These are phyloP conservation scores for Lophochroa leadbeateri DNA, from an alignment of 2,113 vertebrate genomes.

Conservation along the genomic window DNA sequence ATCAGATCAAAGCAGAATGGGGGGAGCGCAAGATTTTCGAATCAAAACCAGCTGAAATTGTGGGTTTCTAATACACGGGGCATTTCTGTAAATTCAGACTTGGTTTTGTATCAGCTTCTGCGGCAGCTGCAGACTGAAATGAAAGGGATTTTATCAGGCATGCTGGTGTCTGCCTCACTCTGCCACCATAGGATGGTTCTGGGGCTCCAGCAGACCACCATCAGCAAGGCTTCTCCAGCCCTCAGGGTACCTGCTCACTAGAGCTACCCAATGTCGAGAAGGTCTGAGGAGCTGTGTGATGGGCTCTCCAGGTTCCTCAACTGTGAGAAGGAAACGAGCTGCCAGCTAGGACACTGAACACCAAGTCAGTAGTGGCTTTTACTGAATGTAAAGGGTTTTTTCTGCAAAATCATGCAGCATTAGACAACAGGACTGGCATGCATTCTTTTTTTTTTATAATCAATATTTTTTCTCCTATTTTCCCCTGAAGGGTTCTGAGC, in stretches of 20 bases:
- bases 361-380: not conserved
- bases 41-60: not conserved
- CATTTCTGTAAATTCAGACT: not conserved
- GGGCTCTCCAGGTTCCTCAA: not conserved
- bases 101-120: not conserved
- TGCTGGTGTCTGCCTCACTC: not conserved
- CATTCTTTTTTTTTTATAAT: rapidly evolving
- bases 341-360: not conserved
- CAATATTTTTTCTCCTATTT: not conserved
- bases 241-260: rapidly evolving
- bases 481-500: not conserved
- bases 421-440: not conserved
- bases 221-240: not conserved
- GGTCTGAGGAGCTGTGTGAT: not conserved
- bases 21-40: not conserved
- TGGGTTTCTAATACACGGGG: not conserved
- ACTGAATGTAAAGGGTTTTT: not conserved
- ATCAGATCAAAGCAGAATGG: not conserved
- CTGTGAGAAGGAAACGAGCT: not conserved
- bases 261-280: not conserved
- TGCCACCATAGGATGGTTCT: rapidly evolving
- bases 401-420: rapidly evolving
- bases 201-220: rapidly evolving
- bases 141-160: not conserved
- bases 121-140: not conserved